Base-by-base conservation (phyloP, 2,888 invertebrate species). In the Pristionchus entomophagus region DNA sequence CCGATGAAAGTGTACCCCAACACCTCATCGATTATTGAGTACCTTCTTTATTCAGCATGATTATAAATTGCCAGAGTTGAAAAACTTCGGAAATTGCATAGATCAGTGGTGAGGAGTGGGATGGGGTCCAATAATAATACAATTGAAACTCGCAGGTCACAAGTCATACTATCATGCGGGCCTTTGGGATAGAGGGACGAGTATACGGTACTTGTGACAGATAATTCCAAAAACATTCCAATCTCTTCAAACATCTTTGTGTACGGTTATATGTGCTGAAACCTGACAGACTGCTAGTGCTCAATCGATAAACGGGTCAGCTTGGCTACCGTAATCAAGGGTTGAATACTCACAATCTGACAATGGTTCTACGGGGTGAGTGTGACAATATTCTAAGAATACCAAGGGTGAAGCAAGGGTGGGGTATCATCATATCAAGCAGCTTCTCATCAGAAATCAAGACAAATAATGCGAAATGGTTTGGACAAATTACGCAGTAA, bases 21-120 rank as follows among this genome's bases (percentile, higher is more conserved):
- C 65, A 38, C 17, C 19, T 0, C 65, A n/a, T n/a, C 45, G 14
- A 26, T 65, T 65, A 65, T n/a, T 8, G 65, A 65, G 65, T 65
- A 65, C 65, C 65, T 65, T 45, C 73, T 73, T 73, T 73, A 73
- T 73, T 73, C 73, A 73, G 73, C 73, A 26, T 73, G 73, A 73
- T 73, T 73, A 73, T 12, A 73, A 73, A 69, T 38, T 38, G 65
- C 38, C 35, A 38, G 35, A 45, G 73, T 73, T 73, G 73, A 73
- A 26, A 73, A 73, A 73, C 73, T 73, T 35, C 41, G 41, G 41
- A 73, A 73, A 73, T 26, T 41, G 73, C 73, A 73, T 73, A 73
- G 73, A 73, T 73, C 73, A 73, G 73, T 19, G 26, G 73, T 73
- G 73, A 45, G 45, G 41, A 45, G 41, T 10, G 10, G 41, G 45